Evolutionary conservation across 1,140 invertebrate genomes (phyloP).

Genomic region (Leptinotarsa undecemlineata): DNA sequence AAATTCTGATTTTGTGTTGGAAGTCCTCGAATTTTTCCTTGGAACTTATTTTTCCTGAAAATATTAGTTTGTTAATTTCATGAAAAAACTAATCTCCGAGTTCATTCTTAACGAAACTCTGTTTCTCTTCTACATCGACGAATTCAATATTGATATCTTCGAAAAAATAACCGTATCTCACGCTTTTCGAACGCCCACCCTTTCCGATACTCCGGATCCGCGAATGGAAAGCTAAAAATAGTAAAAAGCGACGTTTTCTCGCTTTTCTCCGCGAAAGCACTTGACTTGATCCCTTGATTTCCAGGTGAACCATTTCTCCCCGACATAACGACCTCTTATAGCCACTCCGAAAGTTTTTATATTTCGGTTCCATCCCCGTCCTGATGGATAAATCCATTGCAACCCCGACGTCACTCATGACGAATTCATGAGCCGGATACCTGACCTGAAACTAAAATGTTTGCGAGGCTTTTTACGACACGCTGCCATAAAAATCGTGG

Average conservation of each 20-base stretch:
- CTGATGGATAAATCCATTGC: constrained; percentile 2
- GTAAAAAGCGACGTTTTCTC: not conserved
- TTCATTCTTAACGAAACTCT: too few relatives aligned
- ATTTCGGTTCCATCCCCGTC: constrained; percentile 4
- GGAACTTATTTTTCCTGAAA: too few relatives aligned
- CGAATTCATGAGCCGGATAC: not conserved
- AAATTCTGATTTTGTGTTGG: too few relatives aligned
- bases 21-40: too few relatives aligned
- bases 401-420: not conserved
- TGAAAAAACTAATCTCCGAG: too few relatives aligned
- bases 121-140: too few relatives aligned
- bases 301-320: constrained; percentile 7
- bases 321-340: not conserved
- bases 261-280: not conserved
- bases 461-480: not conserved
- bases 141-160: not conserved
- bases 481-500: not conserved
- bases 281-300: constrained; percentile 8
- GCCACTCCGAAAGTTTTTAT: not conserved
- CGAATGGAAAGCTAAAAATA: not conserved
- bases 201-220: not conserved
- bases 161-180: not conserved
- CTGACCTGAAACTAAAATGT: constrained; percentile 5
- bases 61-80: too few relatives aligned
- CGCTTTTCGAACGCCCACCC: not conserved